Evolutionary conservation across 2,888 invertebrate species (phyloP), one percentile per base, ranked within the genome.

Genomic region (Anticlea derivata): DNA sequence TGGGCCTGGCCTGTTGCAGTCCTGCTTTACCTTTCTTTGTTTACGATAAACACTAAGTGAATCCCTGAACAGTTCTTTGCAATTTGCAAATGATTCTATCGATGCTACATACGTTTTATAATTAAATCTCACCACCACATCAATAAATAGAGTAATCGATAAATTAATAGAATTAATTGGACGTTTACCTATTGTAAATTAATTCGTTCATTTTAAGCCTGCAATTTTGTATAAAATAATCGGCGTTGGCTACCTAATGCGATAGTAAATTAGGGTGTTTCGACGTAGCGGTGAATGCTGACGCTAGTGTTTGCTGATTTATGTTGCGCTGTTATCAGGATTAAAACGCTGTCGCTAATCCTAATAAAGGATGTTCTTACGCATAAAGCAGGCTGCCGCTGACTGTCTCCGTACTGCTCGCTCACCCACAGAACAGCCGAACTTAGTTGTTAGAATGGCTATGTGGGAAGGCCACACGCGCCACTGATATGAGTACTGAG

Each of bases 241-340:
- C 65, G 71, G 61, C 59, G 68, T 49, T 68, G 70, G 70, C 63
- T 60, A 66, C 67, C 75, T 84, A 84, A 83, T 79, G 68, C 80
- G 72, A 73, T 80, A 82, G 73, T 86, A 84, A 84, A 86, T 86
- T 83, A 83, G 83, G 78, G 83, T 82, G 78, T 82, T 80, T 73
- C 65, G 66, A 66, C 62, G 59, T 57, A 63, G 67, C 55, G 65
- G 66, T 66, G 64, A 63, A 67, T 61, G 73, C 72, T 78, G 77
- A 76, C 72, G 70, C 61, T 60, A 65, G 64, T 64, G 59, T 70
- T 70, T 60, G 62, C 68, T 80, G 78, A 80, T 80, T 80, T 80
- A 80, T 78, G 68, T 61, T 49, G 59, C 55, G 66, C 71, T 73
- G 74, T 80, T 80, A 80, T 78, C 77, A 64, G 73, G 78, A 78